Evolutionary conservation across 2,888 invertebrate species (phyloP).

Genomic region (Parthenolecanium corni): DNA sequence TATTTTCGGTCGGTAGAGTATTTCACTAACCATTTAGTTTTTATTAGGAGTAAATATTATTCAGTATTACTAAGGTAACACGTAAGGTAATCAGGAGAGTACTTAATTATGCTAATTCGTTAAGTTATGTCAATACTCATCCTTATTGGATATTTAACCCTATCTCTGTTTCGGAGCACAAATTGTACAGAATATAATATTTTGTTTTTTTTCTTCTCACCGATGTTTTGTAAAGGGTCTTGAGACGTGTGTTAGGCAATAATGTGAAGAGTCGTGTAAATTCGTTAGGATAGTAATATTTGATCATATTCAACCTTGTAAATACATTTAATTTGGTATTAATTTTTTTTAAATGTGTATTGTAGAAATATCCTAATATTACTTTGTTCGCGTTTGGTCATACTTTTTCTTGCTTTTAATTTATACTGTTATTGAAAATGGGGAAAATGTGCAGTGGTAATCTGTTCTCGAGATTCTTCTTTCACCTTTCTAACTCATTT

Average conservation of each 20-base stretch:
- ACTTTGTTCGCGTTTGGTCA: not conserved
- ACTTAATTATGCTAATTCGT: too few species aligned
- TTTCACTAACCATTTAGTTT: conserved; percentile 14
- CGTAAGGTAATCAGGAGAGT: not conserved
- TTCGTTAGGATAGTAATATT: not conserved
- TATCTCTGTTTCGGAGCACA: not conserved
- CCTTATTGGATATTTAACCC: not conserved
- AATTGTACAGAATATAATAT: not conserved
- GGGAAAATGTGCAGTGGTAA: not conserved
- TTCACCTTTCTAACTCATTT: not conserved
- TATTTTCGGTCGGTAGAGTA: not conserved
- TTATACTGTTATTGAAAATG: conserved; percentile 1
- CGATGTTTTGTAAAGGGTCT: not conserved
- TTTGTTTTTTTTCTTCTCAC: not conserved
- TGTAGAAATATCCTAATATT: not conserved
- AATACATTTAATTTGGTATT: not conserved
- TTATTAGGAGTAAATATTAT: conserved; percentile 9
- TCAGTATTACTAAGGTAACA: conserved; percentile 17
- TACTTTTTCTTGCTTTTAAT: not conserved
- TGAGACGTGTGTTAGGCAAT: not conserved
- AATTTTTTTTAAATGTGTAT: not conserved
- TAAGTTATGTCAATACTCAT: conserved; percentile 16
- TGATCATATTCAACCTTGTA: not conserved
- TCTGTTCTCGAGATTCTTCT: not conserved
- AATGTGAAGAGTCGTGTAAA: not conserved